Percentiles rank a stretch among this genome's conserved stretches.
These are phyloP conservation scores for Labeo calbasu DNA, from an alignment of 2,797 vertebrate genomes.

Conservation along the genomic window DNA sequence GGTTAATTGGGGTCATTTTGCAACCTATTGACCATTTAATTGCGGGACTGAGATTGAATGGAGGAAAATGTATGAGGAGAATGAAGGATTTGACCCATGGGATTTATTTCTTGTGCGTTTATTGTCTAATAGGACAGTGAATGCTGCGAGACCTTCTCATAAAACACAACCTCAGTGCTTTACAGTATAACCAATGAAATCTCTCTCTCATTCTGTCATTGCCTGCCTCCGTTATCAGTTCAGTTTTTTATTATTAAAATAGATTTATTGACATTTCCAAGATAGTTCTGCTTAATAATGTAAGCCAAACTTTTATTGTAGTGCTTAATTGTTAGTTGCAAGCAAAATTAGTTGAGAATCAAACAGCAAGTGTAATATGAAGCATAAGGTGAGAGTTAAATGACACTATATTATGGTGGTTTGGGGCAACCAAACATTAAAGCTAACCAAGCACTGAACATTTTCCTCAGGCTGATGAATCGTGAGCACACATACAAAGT, in stretches of 20 bases:
- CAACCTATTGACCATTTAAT: conserved; percentile 4
- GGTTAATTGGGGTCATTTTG: not conserved
- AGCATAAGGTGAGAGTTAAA: not conserved
- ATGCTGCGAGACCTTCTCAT: conserved; percentile 1
- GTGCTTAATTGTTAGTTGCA: not conserved
- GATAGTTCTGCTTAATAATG: not conserved
- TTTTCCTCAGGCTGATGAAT: not conserved
- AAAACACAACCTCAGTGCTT: not conserved
- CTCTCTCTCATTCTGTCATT: not conserved
- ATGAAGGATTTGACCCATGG: conserved; percentile 1
- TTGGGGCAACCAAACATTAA: not conserved
- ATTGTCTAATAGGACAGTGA: not conserved
- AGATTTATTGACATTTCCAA: not conserved
- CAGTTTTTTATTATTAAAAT: not conserved
- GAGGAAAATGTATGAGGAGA: not conserved
- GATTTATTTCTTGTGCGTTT: conserved; percentile 2
- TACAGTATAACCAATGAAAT: not conserved
- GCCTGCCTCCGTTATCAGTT: not conserved
- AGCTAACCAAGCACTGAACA: not conserved
- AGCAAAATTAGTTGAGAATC: not conserved
- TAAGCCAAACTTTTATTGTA: not conserved
- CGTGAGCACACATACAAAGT: not conserved
- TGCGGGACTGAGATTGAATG: not conserved
- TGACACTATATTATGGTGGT: not conserved
- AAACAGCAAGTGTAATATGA: not conserved